These are phyloP conservation scores for Nipponia nippon DNA, from an alignment of 2,113 vertebrate genomes.

Conservation along the genomic window DNA sequence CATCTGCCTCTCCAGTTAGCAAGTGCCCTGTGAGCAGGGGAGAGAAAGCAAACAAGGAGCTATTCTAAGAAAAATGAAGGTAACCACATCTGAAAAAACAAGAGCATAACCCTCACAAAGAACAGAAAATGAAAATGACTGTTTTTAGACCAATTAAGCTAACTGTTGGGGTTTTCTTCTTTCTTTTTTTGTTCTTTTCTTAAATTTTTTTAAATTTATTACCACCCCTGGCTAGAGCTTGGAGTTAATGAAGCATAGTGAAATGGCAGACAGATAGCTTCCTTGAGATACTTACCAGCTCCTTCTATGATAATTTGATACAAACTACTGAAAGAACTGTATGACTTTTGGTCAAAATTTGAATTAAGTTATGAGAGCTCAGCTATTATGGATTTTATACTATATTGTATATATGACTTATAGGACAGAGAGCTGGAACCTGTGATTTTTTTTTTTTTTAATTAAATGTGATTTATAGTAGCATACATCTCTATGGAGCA, in stretches of 20 bases:
- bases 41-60: background rate
- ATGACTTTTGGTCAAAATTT: background rate
- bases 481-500: background rate
- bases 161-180: background rate
- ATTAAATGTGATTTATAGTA: background rate
- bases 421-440: background rate
- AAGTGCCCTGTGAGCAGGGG: background rate
- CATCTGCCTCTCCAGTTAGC: background rate
- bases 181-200: background rate
- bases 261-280: background rate
- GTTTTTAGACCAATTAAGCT: conserved; percentile 9
- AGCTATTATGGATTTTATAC: background rate
- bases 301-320: background rate
- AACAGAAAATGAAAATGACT: conserved; percentile 19
- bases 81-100: conserved; percentile 50
- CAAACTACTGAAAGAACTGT: background rate
- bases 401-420: background rate
- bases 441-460: background rate
- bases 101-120: conserved; percentile 1
- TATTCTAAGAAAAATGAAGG: conserved; percentile 4
- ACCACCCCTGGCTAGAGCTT: background rate
- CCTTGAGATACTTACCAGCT: background rate
- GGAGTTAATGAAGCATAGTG: background rate
- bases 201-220: background rate
- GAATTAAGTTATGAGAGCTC: background rate